phyloP scores from a whole-genome alignment of 2,888 invertebrate species.

The Rhamnusium bicolor region DNA sequence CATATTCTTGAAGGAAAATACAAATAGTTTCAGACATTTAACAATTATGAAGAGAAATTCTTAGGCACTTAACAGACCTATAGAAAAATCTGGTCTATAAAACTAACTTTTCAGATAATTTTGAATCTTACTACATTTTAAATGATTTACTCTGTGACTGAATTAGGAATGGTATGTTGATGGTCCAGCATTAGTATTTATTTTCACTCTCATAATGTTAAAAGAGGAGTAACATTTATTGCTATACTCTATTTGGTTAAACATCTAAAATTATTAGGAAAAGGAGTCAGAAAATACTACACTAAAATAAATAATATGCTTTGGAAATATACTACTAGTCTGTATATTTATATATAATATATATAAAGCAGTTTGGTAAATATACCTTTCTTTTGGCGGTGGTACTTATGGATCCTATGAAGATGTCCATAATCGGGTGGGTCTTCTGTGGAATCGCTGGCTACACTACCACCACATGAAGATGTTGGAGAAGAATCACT shows the following conservation, averaged over 20 bases:
- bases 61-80: no score
- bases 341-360: neutral
- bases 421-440: conserved; percentile 80
- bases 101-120: no score
- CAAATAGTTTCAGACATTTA: no score
- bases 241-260: neutral
- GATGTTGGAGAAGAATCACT: conserved; percentile 81
- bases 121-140: no score
- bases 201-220: neutral
- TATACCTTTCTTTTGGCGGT: conserved; percentile 85
- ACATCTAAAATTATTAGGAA: neutral
- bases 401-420: conserved; percentile 79
- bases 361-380: neutral
- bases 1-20: no score
- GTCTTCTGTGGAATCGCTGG: conserved; percentile 76
- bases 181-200: neutral
- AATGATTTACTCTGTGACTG: neutral
- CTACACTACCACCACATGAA: conserved; percentile 78
- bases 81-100: no score
- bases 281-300: neutral
- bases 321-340: neutral
- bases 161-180: neutral
- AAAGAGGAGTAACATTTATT: neutral
- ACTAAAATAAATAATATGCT: neutral
- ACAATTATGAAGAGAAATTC: no score